phyloP scores from a whole-genome alignment of 2,888 invertebrate species.

The Lasioglossum morio region DNA sequence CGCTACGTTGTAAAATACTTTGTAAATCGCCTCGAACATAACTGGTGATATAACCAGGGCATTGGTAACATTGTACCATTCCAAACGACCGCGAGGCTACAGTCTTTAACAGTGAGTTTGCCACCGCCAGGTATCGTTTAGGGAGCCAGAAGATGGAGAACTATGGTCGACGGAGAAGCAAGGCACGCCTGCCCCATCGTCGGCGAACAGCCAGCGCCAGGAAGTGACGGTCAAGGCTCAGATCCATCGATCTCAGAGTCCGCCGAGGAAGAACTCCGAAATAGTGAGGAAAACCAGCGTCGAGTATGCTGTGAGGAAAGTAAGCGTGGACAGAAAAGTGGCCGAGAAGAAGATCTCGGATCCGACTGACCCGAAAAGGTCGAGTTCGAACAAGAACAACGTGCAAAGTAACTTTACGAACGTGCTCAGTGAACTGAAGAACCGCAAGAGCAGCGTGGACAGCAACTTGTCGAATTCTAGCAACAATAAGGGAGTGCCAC shows the following conservation, averaged over 20 bases:
- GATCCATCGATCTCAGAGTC: slow-evolving; percentile 84
- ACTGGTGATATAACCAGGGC: background rate
- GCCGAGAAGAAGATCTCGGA: slow-evolving; percentile 72
- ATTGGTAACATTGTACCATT: background rate
- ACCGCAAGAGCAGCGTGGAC: slow-evolving; percentile 85
- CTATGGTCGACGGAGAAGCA: slow-evolving; percentile 83
- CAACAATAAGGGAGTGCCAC: slow-evolving; percentile 85
- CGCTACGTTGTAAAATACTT: slow-evolving; percentile 34
- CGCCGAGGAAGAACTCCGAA: slow-evolving; percentile 79
- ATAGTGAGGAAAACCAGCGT: slow-evolving; percentile 75
- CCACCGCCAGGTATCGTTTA: slow-evolving; percentile 79
- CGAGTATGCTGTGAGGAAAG: slow-evolving; percentile 79
- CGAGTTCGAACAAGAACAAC: slow-evolving; percentile 77
- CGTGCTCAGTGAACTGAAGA: slow-evolving; percentile 85
- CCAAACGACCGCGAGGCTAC: background rate
- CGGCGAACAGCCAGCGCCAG: slow-evolving; percentile 75
- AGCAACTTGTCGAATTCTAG: slow-evolving; percentile 72
- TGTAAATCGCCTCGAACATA: background rate
- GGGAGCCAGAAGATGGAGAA: slow-evolving; percentile 82
- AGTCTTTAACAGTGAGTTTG: background rate
- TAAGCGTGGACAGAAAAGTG: slow-evolving; percentile 77
- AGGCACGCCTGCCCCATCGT: slow-evolving; percentile 71
- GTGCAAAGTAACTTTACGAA: slow-evolving; percentile 85
- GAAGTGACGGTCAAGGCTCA: slow-evolving; percentile 83
- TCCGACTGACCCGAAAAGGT: slow-evolving; percentile 73